phyloP scores from a whole-genome alignment of 1,140 invertebrate genomes.

The Solenopsis invicta region DNA sequence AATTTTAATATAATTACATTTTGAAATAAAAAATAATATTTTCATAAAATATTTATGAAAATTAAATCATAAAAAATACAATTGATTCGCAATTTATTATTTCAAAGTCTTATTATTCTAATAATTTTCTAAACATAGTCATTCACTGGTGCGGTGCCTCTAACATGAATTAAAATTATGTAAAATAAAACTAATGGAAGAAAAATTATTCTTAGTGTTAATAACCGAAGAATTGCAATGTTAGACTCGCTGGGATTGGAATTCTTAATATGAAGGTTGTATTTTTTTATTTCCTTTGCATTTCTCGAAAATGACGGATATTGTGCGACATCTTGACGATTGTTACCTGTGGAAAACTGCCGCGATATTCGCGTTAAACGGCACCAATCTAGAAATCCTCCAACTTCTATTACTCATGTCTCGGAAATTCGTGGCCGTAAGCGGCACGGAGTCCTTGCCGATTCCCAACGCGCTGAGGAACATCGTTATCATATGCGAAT shows the following conservation, averaged over 20 bases:
- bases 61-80: no score
- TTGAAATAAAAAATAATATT: no score
- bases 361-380: constrained; percentile 93
- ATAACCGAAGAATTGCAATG: neutral
- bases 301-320: neutral
- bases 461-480: constrained; percentile 90
- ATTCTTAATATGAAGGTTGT: neutral
- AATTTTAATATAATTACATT: no score
- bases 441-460: constrained; percentile 88
- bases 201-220: no score
- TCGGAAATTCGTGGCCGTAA: constrained; percentile 90
- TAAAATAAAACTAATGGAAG: no score
- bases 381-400: constrained; percentile 90
- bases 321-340: constrained; percentile 9
- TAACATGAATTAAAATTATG: neutral
- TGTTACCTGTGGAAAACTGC: constrained; percentile 90
- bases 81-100: no score
- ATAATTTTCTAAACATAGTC: no score
- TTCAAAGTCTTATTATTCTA: no score
- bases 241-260: neutral
- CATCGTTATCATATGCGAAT: constrained; percentile 89
- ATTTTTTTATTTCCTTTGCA: neutral
- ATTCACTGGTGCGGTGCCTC: no score
- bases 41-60: no score
- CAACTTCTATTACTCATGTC: constrained; percentile 88